Conservation (phyloP, 2,113 vertebrate species). For the Eurystomus gularis region DNA sequence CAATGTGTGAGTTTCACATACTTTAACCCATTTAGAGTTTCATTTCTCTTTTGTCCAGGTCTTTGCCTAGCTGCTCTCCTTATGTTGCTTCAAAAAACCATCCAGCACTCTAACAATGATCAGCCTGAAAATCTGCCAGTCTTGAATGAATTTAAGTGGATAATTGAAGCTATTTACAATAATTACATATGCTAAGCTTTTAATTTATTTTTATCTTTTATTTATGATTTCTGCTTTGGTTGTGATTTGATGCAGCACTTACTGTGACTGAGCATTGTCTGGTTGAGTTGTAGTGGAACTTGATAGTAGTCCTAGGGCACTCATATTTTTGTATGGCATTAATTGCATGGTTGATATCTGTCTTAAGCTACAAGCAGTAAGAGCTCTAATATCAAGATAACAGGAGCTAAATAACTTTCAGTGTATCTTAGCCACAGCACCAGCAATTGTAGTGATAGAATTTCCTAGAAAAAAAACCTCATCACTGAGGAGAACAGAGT, state of each 20-base stretch:
- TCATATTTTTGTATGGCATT: background rate
- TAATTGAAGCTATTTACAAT: background rate
- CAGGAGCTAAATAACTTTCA: background rate
- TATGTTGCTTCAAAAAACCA: background rate
- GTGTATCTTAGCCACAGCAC: background rate
- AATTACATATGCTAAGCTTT: conserved; percentile 16
- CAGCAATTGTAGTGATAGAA: background rate
- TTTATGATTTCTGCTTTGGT: conserved; percentile 28
- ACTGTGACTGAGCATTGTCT: background rate
- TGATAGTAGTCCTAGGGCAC: background rate
- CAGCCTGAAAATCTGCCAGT: conserved; percentile 44
- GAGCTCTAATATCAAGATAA: background rate
- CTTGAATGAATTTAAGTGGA: conserved; percentile 8
- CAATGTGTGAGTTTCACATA: background rate
- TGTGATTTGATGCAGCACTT: background rate
- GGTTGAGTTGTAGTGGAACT: background rate
- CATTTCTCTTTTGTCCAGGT: background rate
- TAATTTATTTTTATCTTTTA: conserved; percentile 52
- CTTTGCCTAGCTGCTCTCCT: background rate
- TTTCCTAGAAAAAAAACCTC: background rate
- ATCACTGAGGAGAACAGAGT: background rate
- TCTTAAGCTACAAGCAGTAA: background rate
- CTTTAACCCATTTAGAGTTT: background rate
- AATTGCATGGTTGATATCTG: background rate
- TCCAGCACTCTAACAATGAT: background rate